phyloP scores from a whole-genome alignment of 2,888 invertebrate genomes.

The Venustoraphidia nigricollis region DNA sequence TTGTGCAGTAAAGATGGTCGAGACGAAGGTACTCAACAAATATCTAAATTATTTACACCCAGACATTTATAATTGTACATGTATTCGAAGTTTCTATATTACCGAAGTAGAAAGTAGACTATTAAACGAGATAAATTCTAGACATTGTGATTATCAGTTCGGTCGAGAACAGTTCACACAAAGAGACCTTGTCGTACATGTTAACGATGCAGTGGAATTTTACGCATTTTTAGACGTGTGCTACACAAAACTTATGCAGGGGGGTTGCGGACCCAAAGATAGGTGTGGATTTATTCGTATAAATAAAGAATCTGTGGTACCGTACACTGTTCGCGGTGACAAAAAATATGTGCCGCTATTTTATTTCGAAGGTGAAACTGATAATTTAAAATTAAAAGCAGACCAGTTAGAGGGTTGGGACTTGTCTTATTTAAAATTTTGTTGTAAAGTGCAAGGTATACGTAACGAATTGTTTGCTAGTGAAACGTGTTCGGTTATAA shows the following conservation, averaged over 20 bases:
- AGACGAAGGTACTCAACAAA: constrained; percentile 76
- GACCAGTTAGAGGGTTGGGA: constrained; percentile 85
- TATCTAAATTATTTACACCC: constrained; percentile 78
- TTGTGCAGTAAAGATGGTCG: constrained; percentile 89
- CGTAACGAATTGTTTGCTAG: constrained; percentile 81
- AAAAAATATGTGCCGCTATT: constrained; percentile 84
- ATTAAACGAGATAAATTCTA: constrained; percentile 81
- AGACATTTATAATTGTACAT: constrained; percentile 81
- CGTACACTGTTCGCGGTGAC: constrained; percentile 70
- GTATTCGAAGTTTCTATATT: constrained; percentile 84
- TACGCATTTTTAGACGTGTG: constrained; percentile 82
- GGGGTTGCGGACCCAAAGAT: constrained; percentile 52
- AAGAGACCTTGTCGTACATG: constrained; percentile 77
- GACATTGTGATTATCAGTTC: constrained; percentile 82
- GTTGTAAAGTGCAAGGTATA: constrained; percentile 88
- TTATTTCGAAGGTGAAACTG: constrained; percentile 84
- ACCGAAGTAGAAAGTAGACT: constrained; percentile 80
- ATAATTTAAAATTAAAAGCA: constrained; percentile 74
- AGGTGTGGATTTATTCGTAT: constrained; percentile 84
- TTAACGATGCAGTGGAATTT: constrained; percentile 80
- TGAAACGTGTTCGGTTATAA: constrained; percentile 81
- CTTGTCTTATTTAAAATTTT: constrained; percentile 81
- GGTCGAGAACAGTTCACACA: constrained; percentile 76
- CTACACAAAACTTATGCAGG: constrained; percentile 64
- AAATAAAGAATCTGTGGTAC: constrained; percentile 86